A percentile compares a stretch with the other conserved stretches of the same genome.
phyloP scores from a whole-genome alignment of 2,888 invertebrate species.

The Campaea margaritaria region DNA sequence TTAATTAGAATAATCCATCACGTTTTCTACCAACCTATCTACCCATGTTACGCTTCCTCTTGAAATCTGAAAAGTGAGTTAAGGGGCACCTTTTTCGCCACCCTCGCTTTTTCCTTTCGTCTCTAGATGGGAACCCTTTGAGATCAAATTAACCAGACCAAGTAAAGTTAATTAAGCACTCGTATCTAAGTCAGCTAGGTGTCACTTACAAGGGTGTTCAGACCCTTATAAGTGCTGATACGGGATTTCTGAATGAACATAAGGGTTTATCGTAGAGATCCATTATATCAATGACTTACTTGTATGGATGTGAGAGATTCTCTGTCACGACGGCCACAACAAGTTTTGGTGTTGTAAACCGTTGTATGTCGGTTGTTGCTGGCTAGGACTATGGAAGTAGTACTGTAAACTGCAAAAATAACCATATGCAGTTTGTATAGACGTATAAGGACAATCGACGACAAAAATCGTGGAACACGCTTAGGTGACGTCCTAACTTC shows the following conservation, averaged over 20 bases:
- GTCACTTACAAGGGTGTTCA: slow-evolving; percentile 24
- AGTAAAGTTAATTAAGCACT: slow-evolving; percentile 26
- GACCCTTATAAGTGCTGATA: slow-evolving; percentile 8
- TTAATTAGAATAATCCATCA: too few relatives aligned
- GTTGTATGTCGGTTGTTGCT: too few relatives aligned
- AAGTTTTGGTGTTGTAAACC: too few relatives aligned
- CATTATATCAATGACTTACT: neutral
- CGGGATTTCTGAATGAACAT: neutral
- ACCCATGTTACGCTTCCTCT: too few relatives aligned
- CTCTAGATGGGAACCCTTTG: slow-evolving; percentile 16
- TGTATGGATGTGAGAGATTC: neutral
- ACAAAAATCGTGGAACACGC: too few relatives aligned
- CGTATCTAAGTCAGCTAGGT: slow-evolving; percentile 17
- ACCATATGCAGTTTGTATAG: too few relatives aligned
- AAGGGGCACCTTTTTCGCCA: slow-evolving; percentile 3
- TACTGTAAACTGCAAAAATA: too few relatives aligned
- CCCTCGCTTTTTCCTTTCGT: slow-evolving; percentile 8
- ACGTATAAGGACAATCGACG: too few relatives aligned
- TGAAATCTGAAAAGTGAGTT: neutral
- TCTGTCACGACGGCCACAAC: too few relatives aligned
- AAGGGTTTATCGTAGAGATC: neutral
- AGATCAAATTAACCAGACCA: slow-evolving; percentile 22
- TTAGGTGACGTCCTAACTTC: too few relatives aligned
- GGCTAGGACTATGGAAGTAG: too few relatives aligned
- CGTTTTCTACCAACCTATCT: too few relatives aligned